Conservation (phyloP, 2,888 invertebrate species). For the Pandemis corylana region DNA sequence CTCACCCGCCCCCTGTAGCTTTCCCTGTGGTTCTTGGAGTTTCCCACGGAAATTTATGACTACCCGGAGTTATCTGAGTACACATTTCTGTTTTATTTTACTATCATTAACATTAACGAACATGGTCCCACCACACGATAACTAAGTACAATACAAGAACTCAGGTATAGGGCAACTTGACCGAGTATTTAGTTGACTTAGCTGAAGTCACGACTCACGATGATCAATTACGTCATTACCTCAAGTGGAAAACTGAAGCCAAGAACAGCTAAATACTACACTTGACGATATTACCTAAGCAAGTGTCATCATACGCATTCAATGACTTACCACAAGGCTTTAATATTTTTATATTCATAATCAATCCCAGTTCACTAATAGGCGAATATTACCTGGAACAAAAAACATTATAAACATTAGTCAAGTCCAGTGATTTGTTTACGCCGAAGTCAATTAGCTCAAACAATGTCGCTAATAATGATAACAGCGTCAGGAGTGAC, state of each 20-base stretch:
- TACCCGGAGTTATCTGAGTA: neutral
- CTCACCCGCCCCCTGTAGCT: neutral
- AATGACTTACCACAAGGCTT: conserved; percentile 30
- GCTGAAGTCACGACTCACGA: neutral
- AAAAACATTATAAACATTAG: conserved; percentile 72
- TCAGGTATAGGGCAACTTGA: neutral
- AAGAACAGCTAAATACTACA: conserved; percentile 3
- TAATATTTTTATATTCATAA: conserved; percentile 30
- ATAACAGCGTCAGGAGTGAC: conserved; percentile 78
- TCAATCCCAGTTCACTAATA: conserved; percentile 33
- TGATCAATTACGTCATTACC: neutral
- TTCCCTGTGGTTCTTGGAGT: neutral
- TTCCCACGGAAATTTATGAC: neutral
- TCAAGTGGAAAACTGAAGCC: neutral
- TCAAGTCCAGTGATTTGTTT: conserved; percentile 72
- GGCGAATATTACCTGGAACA: conserved; percentile 74
- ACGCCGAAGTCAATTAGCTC: conserved; percentile 72
- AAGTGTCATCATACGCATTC: no score
- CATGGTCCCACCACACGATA: neutral
- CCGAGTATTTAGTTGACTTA: neutral
- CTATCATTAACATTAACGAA: neutral
- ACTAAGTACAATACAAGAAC: neutral
- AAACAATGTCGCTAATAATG: conserved; percentile 79
- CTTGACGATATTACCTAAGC: no score
- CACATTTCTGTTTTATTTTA: neutral